These are phyloP conservation scores for Araneus ventricosus DNA, from an alignment of 1,140 invertebrate species.

Conservation along the genomic window DNA sequence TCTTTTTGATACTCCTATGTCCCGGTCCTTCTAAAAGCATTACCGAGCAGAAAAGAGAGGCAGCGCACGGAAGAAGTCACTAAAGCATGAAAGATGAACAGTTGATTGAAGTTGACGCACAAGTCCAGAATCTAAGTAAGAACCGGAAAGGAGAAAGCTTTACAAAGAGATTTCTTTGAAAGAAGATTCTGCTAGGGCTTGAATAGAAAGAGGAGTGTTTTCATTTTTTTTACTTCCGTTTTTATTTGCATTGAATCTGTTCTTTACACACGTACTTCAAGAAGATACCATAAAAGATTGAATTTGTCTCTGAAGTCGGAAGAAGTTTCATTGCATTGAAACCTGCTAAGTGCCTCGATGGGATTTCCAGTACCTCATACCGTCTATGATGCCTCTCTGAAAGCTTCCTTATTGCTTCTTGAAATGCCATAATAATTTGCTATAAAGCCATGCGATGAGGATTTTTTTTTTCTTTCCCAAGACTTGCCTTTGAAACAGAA, in stretches of 20 bases:
- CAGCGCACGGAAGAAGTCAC: not conserved
- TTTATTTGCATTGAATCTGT: constrained; percentile 19
- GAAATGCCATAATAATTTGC: too few species aligned
- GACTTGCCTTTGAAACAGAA: too few species aligned
- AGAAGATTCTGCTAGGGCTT: not conserved
- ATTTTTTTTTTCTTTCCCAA: too few species aligned
- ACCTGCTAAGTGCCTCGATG: not conserved
- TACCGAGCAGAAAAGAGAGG: not conserved
- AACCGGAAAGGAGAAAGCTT: not conserved
- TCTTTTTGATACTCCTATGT: not conserved
- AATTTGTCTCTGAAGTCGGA: not conserved
- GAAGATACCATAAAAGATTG: not conserved
- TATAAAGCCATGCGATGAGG: too few species aligned
- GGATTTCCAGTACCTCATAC: not conserved
- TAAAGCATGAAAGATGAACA: constrained; percentile 22
- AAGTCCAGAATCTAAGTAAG: not conserved
- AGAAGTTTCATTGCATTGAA: not conserved
- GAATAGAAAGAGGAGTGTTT: not conserved
- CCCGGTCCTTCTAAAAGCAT: not conserved
- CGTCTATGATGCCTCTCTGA: not conserved
- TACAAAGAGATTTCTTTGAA: not conserved
- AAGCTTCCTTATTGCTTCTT: too few species aligned
- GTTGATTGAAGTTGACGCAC: constrained; percentile 19
- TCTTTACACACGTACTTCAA: not conserved
- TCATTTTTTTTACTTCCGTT: not conserved